A percentile compares a stretch with the other conserved stretches of the same genome.
Conservation (phyloP, 2,888 invertebrate species). For the Drosophila austrosaltans region DNA sequence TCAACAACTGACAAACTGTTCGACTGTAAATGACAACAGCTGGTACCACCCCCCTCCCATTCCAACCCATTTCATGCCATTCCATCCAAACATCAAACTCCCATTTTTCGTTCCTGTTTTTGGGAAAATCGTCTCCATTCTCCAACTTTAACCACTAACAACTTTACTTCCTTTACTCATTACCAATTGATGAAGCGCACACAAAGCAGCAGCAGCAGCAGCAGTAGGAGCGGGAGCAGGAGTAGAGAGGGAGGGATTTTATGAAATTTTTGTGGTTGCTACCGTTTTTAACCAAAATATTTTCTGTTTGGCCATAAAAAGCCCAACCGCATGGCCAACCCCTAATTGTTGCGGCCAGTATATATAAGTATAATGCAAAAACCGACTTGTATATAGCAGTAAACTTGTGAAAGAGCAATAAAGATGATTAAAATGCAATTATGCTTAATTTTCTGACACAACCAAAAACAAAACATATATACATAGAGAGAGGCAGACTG, state of each 20-base stretch:
- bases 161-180: constrained; percentile 57
- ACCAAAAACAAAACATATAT: constrained; percentile 28
- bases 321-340: constrained; percentile 71
- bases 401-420: constrained; percentile 80
- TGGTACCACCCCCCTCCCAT: constrained; percentile 44
- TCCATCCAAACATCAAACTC: background rate
- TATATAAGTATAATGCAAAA: constrained; percentile 52
- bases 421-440: constrained; percentile 82
- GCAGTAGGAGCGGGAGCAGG: constrained; percentile 45
- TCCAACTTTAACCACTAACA: constrained; percentile 38
- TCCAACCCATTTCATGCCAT: background rate
- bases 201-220: constrained; percentile 23
- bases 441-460: constrained; percentile 72
- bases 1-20: constrained; percentile 52
- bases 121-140: constrained; percentile 3
- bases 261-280: constrained; percentile 77
- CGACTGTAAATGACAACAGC: constrained; percentile 68
- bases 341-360: constrained; percentile 71
- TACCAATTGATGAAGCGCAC: constrained; percentile 75
- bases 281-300: constrained; percentile 65
- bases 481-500: constrained; percentile 30
- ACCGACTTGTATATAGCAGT: constrained; percentile 63
- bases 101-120: background rate
- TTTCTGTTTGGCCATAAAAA: constrained; percentile 68
- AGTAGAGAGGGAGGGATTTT: constrained; percentile 52